A percentile compares a stretch with the other conserved stretches of the same genome.
These are phyloP conservation scores for Schizaphis graminum DNA, from an alignment of 2,888 invertebrate genomes.

Conservation along the genomic window DNA sequence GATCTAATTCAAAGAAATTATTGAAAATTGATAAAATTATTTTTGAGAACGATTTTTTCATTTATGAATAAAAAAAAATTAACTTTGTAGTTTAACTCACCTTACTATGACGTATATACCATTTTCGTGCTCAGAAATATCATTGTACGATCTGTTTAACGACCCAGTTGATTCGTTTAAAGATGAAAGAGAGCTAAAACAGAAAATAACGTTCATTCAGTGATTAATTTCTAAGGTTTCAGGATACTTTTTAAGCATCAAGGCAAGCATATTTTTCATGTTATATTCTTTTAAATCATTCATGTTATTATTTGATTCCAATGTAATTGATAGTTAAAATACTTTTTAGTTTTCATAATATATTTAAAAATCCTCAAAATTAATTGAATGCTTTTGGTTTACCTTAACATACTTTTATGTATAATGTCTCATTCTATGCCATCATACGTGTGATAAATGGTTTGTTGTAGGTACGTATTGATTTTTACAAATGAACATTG, in stretches of 20 bases:
- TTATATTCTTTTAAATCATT: not conserved
- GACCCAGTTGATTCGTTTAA: slow-evolving; percentile 50
- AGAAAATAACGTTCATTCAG: not conserved
- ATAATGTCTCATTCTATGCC: not conserved
- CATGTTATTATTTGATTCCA: not conserved
- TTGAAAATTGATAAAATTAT: not conserved
- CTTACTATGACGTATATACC: slow-evolving; percentile 91
- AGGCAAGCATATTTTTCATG: not conserved
- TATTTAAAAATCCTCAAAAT: not conserved
- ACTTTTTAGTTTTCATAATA: not conserved
- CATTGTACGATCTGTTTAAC: slow-evolving; percentile 55
- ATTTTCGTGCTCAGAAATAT: slow-evolving; percentile 74
- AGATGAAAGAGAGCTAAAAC: slow-evolving; percentile 55
- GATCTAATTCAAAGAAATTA: slow-evolving; percentile 75
- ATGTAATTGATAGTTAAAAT: not conserved
- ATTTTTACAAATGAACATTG: not conserved
- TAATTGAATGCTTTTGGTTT: not conserved
- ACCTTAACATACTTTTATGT: not conserved
- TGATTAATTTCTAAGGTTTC: not conserved
- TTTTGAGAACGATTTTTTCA: not conserved
- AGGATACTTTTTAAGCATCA: not conserved
- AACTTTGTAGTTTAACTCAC: slow-evolving; percentile 72
- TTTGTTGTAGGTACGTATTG: not conserved
- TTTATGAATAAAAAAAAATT: not conserved
- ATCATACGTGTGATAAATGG: not conserved